Percentiles rank a stretch among this genome's conserved stretches.
Conservation (phyloP, 2,888 invertebrate species). For the Zeuzera pyrina region DNA sequence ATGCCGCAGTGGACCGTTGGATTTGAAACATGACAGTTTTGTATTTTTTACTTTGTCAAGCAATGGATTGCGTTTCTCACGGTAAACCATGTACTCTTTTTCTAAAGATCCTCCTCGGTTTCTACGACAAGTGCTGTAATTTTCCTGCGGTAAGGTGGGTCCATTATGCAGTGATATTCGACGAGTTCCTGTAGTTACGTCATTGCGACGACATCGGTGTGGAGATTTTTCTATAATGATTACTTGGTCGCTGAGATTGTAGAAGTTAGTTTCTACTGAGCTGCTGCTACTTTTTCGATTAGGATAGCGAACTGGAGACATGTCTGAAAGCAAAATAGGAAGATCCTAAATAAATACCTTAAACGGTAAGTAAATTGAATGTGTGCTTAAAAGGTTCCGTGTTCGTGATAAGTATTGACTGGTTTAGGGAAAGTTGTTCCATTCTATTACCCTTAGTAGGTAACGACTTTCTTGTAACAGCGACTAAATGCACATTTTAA, state of each 20-base stretch:
- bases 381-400: no score
- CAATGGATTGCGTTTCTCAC: constrained; percentile 79
- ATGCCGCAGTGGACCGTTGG: constrained; percentile 66
- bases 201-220: constrained; percentile 51
- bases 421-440: no score
- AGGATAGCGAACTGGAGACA: constrained; percentile 76
- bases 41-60: constrained; percentile 81
- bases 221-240: constrained; percentile 74
- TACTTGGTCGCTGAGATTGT: constrained; percentile 76
- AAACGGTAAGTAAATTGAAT: no score
- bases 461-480: no score
- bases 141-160: constrained; percentile 57
- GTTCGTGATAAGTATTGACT: no score
- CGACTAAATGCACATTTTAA: no score
- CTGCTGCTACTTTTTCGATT: constrained; percentile 76
- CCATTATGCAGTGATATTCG: constrained; percentile 62
- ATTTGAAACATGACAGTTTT: constrained; percentile 78
- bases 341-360: background rate
- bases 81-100: constrained; percentile 72
- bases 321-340: constrained; percentile 59
- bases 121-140: constrained; percentile 61
- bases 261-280: constrained; percentile 77
- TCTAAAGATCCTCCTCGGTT: constrained; percentile 65
- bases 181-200: constrained; percentile 49
- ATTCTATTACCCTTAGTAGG: no score